phyloP scores from a whole-genome alignment of 1,140 invertebrate species.

The Zelostemma sp. region DNA sequence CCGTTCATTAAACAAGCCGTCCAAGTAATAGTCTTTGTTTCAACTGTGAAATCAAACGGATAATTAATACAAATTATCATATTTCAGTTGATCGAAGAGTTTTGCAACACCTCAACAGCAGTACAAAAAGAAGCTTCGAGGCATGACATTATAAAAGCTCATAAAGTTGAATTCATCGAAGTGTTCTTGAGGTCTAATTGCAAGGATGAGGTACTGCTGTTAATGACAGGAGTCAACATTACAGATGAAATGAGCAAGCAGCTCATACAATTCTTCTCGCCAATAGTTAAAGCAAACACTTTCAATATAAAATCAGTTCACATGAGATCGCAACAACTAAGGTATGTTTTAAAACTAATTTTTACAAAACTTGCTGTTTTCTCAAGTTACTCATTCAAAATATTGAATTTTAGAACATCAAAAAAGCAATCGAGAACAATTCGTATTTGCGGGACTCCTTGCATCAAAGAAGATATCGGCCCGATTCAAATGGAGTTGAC shows the following conservation, averaged over 20 bases:
- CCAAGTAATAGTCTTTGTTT: neutral
- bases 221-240: constrained; percentile 24
- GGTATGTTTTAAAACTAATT: neutral
- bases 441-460: constrained; percentile 4
- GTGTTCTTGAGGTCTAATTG: constrained; percentile 24
- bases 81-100: constrained; percentile 25
- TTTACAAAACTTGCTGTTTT: too few relatives aligned
- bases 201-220: constrained; percentile 20
- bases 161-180: constrained; percentile 33
- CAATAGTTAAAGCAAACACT: neutral
- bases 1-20: neutral
- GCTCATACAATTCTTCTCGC: constrained; percentile 11
- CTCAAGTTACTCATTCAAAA: too few relatives aligned
- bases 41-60: neutral
- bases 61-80: constrained; percentile 6
- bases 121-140: constrained; percentile 23
- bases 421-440: constrained; percentile 7
- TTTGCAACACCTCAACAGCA: constrained; percentile 14
- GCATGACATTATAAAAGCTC: constrained; percentile 9
- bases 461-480: constrained; percentile 11
- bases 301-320: constrained; percentile 17
- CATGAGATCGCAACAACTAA: constrained; percentile 3
- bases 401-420: constrained; percentile 1
- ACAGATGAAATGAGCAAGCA: constrained; percentile 5
- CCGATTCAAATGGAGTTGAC: constrained; percentile 14